Base-by-base conservation (phyloP, 2,888 invertebrate genomes). In the Trimorus sp. region DNA sequence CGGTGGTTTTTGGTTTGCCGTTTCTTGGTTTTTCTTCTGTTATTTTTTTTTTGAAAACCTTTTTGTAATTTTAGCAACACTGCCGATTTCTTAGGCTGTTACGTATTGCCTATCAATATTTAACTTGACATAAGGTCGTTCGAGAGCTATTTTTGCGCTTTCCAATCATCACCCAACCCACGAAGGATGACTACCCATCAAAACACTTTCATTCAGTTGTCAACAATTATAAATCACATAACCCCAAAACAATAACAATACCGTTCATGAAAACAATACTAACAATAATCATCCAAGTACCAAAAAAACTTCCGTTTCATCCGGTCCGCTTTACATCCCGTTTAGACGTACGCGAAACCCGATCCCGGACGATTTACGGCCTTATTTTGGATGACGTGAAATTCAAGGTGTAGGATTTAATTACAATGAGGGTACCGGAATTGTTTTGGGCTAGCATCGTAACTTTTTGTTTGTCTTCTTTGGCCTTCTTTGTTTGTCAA, bases 1-100 rank as follows among this genome's bases (percentile, higher is more conserved):
- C 90, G 90, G 90, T 90, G 90, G 89, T 88, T 88, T 88, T 91
- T 91, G 90, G 90, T 91, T 91, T 91, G 90, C 88, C 90, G 89
- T 91, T 90, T 89, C 88, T 90, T 88, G 85, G 85, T 89, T 86
- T 85, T 85, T 85, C 79, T 85, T 77, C 80, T 83, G 79, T 83
- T 83, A 40, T 40, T 49, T 84, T 84, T 79, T 84, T 83, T 65
- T 63, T 51, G 9, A 51, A 42, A 42, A 77, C 80, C 60, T 86
- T 82, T 85, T 84, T 79, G 79, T 80, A 79, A 60, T 63, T 84
- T 82, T 86, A 86, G 85, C 85, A 84, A 86, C 85, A 85, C 84
- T 85, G 84, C 85, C 84, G 76, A 86, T 85, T 85, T 86, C 83
- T 86, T 86, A 86, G 85, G 84, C 83, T 86, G 83, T 86, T 85